Evolutionary conservation across 1,140 invertebrate species (phyloP).

Genomic region (Cotesia vestalis): DNA sequence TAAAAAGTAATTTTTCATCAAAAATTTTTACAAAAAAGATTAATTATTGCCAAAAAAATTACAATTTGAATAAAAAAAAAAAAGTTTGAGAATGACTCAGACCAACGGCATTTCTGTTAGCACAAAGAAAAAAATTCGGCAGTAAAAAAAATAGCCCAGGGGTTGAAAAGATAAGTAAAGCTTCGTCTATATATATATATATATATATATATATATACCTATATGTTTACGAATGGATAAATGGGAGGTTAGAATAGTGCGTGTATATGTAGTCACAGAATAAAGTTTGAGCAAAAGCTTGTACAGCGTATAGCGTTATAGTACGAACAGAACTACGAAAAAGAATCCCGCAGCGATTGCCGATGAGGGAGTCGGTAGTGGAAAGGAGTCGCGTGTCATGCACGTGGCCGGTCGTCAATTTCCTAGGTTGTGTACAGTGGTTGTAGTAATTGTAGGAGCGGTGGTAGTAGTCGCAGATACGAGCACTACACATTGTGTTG

Average conservation of each 20-base stretch:
- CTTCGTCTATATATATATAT: background rate
- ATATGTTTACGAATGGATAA: too few relatives aligned
- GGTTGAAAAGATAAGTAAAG: constrained; percentile 18
- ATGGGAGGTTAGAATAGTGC: too few relatives aligned
- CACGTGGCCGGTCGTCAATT: constrained; percentile 44
- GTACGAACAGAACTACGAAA: background rate
- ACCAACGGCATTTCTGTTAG: constrained; percentile 19
- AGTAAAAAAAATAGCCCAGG: constrained; percentile 18
- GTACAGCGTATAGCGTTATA: too few relatives aligned
- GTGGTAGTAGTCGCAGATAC: background rate
- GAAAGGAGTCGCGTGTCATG: constrained; percentile 38
- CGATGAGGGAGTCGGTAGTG: constrained; percentile 29
- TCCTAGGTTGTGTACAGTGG: constrained; percentile 20
- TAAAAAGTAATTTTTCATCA: too few relatives aligned
- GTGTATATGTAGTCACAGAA: background rate
- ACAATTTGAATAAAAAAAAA: too few relatives aligned
- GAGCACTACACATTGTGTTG: background rate
- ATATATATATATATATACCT: too few relatives aligned
- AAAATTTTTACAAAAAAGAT: too few relatives aligned
- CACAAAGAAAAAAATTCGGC: constrained; percentile 7
- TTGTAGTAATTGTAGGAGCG: too few relatives aligned
- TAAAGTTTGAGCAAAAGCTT: constrained; percentile 14
- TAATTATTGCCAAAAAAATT: background rate
- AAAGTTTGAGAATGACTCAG: constrained; percentile 11
- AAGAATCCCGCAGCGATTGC: constrained; percentile 25